Evolutionary conservation across 1,140 invertebrate genomes (phyloP).

Genomic region (Drosophila sulfurigaster): DNA sequence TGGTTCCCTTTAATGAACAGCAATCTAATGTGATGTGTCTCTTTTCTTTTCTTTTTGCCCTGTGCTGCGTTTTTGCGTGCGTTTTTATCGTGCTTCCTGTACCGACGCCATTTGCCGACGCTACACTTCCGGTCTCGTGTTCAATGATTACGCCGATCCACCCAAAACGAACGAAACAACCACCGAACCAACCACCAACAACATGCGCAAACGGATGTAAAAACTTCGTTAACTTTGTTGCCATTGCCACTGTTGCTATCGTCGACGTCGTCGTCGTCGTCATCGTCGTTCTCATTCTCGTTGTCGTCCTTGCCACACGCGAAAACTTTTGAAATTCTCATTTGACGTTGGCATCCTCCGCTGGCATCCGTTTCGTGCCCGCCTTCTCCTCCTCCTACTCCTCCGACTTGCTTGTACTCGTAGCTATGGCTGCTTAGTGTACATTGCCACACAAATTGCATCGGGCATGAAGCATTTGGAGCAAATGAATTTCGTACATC

Average conservation of each 20-base stretch:
- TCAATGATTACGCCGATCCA: constrained; percentile 81
- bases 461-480: constrained; percentile 95
- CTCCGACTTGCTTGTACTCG: constrained; percentile 19
- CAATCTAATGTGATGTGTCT: constrained; percentile 51
- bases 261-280: not conserved
- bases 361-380: constrained; percentile 45
- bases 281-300: constrained; percentile 18
- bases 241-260: constrained; percentile 22
- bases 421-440: constrained; percentile 90
- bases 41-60: constrained; percentile 5
- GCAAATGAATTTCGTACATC: constrained; percentile 91
- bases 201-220: constrained; percentile 81
- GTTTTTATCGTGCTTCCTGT: constrained; percentile 81
- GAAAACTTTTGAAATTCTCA: constrained; percentile 82
- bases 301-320: constrained; percentile 60
- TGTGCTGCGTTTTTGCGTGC: constrained; percentile 52
- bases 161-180: constrained; percentile 47
- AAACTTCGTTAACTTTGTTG: constrained; percentile 82
- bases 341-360: constrained; percentile 70
- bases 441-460: constrained; percentile 92
- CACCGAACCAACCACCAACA: constrained; percentile 63
- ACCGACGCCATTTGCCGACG: constrained; percentile 78
- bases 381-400: not conserved
- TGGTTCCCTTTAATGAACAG: constrained; percentile 5
- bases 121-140: constrained; percentile 83